Evolutionary conservation across 2,113 vertebrate species (phyloP).

Genomic region (Macquaria australasica): DNA sequence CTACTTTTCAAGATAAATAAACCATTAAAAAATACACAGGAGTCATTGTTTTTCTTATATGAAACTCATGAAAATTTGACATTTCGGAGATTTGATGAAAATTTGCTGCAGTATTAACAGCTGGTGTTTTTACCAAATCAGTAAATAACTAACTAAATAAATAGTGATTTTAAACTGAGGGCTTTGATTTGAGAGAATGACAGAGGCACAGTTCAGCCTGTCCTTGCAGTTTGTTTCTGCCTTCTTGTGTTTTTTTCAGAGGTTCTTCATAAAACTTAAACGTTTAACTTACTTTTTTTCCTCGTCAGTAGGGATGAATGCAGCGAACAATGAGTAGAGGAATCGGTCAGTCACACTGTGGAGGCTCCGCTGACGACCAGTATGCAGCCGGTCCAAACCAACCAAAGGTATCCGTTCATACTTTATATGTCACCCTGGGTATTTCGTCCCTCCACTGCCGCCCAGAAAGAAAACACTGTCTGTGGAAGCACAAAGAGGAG

Average conservation of each 20-base stretch:
- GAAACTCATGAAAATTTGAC: background rate
- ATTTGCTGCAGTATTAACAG: background rate
- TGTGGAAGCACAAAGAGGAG: no score
- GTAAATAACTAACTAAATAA: background rate
- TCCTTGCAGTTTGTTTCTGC: no score
- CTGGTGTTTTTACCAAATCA: background rate
- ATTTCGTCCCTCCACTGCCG: background rate
- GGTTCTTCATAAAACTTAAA: background rate
- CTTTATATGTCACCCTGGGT: background rate
- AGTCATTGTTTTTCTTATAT: background rate
- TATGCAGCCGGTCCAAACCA: fast-evolving
- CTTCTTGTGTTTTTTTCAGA: background rate
- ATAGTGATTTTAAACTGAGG: background rate
- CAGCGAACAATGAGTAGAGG: background rate
- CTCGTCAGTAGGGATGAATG: background rate
- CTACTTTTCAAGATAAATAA: no score
- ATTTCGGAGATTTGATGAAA: background rate
- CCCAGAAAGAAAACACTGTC: background rate
- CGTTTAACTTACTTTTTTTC: background rate
- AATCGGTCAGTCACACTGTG: background rate
- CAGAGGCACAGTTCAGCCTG: background rate
- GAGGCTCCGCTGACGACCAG: background rate
- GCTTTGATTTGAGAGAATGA: background rate
- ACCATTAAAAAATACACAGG: background rate
- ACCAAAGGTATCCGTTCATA: background rate